Conservation (phyloP, 92 coral and sea anemone species). For the Actinostola sp. region DNA sequence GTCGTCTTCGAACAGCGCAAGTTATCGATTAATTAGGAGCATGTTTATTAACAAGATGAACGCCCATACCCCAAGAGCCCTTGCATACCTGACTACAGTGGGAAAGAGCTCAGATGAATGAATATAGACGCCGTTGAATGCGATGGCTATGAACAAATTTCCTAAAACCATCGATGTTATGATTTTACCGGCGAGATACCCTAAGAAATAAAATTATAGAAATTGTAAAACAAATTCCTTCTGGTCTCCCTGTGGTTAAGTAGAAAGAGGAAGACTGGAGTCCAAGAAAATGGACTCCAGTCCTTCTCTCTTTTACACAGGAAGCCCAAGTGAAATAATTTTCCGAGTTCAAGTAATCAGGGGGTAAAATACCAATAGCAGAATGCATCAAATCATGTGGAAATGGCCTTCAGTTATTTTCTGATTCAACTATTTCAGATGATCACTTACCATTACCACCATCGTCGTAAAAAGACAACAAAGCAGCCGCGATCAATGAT, state of each 20-base stretch:
- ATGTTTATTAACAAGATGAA: too few relatives aligned
- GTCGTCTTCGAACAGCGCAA: too few relatives aligned
- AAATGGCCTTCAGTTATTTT: background rate
- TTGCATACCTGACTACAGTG: conserved; percentile 5
- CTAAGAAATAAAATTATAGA: background rate
- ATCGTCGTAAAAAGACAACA: conserved; percentile 3
- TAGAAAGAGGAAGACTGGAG: too few relatives aligned
- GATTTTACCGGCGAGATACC: conserved; percentile 2
- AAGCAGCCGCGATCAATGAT: background rate
- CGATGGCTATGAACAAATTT: conserved; percentile 3
- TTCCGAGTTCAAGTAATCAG: too few relatives aligned
- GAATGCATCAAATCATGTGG: background rate
- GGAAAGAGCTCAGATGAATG: conserved; percentile 9
- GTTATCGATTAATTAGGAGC: too few relatives aligned
- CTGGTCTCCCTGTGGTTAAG: too few relatives aligned
- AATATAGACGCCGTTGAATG: conserved; percentile 5
- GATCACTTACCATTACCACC: background rate
- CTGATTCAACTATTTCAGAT: background rate
- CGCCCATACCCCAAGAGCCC: too few relatives aligned
- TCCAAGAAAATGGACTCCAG: too few relatives aligned
- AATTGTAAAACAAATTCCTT: too few relatives aligned
- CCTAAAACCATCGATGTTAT: background rate
- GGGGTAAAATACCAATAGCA: too few relatives aligned
- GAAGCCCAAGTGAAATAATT: too few relatives aligned
- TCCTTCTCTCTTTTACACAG: background rate